Evolutionary conservation across 2,113 vertebrate species (phyloP).

Genomic region (Natator depressus): DNA sequence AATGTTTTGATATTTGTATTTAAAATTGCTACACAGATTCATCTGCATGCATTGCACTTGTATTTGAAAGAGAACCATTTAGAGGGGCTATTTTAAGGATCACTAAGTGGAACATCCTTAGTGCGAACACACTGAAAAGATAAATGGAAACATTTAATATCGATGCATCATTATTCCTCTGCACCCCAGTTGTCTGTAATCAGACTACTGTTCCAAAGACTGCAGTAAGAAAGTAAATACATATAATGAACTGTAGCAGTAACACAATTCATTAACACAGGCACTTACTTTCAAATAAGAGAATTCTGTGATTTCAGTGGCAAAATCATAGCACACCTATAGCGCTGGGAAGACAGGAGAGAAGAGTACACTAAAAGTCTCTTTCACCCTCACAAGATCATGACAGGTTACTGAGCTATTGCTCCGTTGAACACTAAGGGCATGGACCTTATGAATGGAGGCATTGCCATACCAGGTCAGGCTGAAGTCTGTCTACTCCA

Average conservation of each 20-base stretch:
- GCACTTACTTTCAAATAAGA: not conserved
- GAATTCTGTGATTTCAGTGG: not conserved
- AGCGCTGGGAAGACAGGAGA: not conserved
- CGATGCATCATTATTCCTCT: conserved; percentile 30
- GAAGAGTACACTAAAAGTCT: not conserved
- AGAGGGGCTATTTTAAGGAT: conserved; percentile 51
- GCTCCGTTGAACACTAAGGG: not conserved
- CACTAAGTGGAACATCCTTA: conserved; percentile 40
- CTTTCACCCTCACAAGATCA: not conserved
- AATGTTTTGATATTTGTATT: conserved; percentile 34
- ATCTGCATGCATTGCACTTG: conserved; percentile 29
- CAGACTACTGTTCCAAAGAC: conserved; percentile 15
- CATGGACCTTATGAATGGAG: rapidly evolving
- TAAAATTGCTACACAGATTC: conserved; percentile 31
- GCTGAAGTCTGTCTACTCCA: not conserved
- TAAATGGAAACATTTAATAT: conserved; percentile 61
- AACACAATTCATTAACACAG: not conserved
- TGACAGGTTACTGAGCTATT: not conserved
- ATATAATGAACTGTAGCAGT: not conserved
- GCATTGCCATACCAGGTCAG: not conserved
- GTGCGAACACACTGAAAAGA: conserved; percentile 7
- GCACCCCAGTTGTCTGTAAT: not conserved
- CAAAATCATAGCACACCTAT: not conserved
- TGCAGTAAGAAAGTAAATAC: not conserved
- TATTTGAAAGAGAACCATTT: conserved; percentile 29